phyloP scores from a whole-genome alignment of 2,113 vertebrate species.

The Aegithalos caudatus region DNA sequence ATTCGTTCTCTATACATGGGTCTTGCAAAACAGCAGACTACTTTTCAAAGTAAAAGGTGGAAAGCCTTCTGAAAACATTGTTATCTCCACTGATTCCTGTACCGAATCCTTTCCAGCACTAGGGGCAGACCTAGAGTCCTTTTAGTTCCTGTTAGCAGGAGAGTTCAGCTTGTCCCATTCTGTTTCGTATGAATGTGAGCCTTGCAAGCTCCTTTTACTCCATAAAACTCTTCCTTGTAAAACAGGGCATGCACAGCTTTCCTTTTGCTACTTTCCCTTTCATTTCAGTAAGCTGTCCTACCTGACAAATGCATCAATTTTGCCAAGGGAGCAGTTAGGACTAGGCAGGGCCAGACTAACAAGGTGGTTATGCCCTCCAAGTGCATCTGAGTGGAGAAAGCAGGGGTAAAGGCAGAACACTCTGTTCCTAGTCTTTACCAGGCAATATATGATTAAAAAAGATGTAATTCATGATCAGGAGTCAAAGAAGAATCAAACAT shows the following conservation, averaged over 20 bases:
- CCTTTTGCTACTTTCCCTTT: background rate
- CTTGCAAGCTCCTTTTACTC: background rate
- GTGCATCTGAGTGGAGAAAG: background rate
- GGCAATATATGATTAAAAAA: background rate
- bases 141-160: background rate
- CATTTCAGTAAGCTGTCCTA: background rate
- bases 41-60: background rate
- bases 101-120: background rate
- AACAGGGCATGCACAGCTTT: background rate
- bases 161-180: background rate
- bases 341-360: background rate
- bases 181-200: fast-evolving
- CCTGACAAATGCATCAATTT: background rate
- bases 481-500: background rate
- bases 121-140: background rate
- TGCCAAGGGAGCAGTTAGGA: background rate
- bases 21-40: background rate
- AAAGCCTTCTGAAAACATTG: background rate
- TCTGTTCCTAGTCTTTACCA: background rate
- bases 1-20: background rate
- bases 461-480: background rate
- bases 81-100: background rate
- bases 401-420: background rate
- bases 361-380: background rate
- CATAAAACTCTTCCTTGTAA: background rate